phyloP scores from a whole-genome alignment of 1,140 invertebrate species.

The Saxidomus purpurata region DNA sequence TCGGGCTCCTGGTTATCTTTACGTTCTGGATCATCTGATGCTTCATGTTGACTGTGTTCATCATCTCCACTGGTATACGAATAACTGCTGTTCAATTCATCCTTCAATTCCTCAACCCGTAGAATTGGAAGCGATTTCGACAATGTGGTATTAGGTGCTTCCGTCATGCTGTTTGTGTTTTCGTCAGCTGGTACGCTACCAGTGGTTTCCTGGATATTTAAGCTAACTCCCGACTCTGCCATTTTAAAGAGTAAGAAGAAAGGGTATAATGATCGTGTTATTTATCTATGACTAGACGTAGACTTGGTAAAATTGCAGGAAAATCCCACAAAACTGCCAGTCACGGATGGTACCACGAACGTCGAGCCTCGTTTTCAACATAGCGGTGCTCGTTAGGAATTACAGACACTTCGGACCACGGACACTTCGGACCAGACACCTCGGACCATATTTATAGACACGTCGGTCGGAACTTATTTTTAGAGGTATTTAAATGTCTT shows the following conservation, averaged over 20 bases:
- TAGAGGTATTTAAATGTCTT: too few relatives aligned
- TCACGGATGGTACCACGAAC: not conserved
- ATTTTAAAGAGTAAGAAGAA: constrained; percentile 39
- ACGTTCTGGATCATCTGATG: constrained; percentile 77
- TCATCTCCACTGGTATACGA: constrained; percentile 82
- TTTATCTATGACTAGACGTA: not conserved
- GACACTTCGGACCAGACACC: too few relatives aligned
- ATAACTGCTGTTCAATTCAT: constrained; percentile 69
- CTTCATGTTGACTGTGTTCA: constrained; percentile 70
- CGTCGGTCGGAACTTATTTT: too few relatives aligned
- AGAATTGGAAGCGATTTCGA: constrained; percentile 64
- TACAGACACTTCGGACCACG: too few relatives aligned
- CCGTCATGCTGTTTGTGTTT: constrained; percentile 68
- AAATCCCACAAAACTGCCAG: constrained; percentile 73
- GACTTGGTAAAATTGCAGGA: constrained; percentile 75
- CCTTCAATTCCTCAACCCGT: constrained; percentile 81
- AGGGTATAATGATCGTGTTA: not conserved
- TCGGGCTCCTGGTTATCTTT: constrained; percentile 67
- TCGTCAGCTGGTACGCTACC: constrained; percentile 69
- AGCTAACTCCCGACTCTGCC: constrained; percentile 68
- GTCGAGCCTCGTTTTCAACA: not conserved
- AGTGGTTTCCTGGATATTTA: constrained; percentile 74
- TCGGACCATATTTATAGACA: too few relatives aligned
- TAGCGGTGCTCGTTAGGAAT: too few relatives aligned
- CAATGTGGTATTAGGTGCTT: constrained; percentile 53